These are phyloP conservation scores for Maniola jurtina DNA, from an alignment of 1,140 invertebrate species.

Conservation along the genomic window DNA sequence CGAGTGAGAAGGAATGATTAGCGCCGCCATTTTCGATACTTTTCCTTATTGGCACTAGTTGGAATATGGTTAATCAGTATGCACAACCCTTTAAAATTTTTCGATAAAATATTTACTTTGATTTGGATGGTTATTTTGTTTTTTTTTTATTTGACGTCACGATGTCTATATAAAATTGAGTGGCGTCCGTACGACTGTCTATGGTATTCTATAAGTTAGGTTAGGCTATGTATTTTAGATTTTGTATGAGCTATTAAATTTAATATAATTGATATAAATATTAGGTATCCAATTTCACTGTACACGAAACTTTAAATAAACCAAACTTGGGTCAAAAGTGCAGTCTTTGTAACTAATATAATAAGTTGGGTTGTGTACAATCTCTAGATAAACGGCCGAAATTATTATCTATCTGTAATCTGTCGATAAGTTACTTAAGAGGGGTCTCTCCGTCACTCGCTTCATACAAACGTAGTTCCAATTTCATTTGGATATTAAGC, in stretches of 20 bases:
- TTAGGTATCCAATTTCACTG: conserved; percentile 16
- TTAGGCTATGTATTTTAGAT: conserved; percentile 61
- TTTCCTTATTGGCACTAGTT: too few relatives aligned
- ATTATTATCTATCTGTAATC: too few relatives aligned
- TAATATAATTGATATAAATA: conserved; percentile 40
- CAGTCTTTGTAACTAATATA: too few relatives aligned
- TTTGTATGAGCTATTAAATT: conserved; percentile 61
- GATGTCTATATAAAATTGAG: conserved; percentile 20
- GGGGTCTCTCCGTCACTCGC: too few relatives aligned
- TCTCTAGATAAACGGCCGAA: too few relatives aligned
- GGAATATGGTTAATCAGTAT: conserved; percentile 27
- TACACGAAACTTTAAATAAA: background rate
- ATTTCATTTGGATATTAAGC: too few relatives aligned
- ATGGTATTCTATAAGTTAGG: conserved; percentile 49
- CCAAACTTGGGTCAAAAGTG: too few relatives aligned
- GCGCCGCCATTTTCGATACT: too few relatives aligned
- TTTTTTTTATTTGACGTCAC: conserved; percentile 31
- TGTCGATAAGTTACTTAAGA: too few relatives aligned
- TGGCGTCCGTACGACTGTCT: conserved; percentile 41
- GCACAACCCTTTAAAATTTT: conserved; percentile 45
- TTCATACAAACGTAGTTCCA: too few relatives aligned
- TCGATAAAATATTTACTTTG: conserved; percentile 51
- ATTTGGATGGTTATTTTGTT: conserved; percentile 28
- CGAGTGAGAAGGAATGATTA: too few relatives aligned
- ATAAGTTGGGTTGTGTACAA: too few relatives aligned